Percentiles rank a stretch among this genome's conserved stretches.
Evolutionary conservation across 2,797 vertebrate species (phyloP).

Genomic region (Microtus californicus): DNA sequence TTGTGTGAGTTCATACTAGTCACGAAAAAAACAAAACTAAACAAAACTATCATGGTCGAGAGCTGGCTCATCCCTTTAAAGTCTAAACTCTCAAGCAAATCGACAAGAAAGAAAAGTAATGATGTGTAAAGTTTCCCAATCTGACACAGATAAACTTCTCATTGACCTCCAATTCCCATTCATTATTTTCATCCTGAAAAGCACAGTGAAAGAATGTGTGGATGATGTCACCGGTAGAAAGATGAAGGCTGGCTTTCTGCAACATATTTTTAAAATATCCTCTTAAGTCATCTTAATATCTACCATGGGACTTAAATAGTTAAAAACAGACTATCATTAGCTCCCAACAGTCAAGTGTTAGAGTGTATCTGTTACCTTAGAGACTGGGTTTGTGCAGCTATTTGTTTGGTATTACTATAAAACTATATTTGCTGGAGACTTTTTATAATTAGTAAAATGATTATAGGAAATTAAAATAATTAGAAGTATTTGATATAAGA

Average conservation of each 20-base stretch:
- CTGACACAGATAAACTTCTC: background rate
- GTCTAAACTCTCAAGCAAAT: background rate
- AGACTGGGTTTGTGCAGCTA: background rate
- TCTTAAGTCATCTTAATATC: background rate
- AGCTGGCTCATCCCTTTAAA: background rate
- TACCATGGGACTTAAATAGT: background rate
- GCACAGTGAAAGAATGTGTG: background rate
- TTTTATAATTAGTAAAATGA: slow-evolving; percentile 32
- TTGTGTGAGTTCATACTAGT: background rate
- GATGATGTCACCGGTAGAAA: background rate
- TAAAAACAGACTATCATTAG: background rate
- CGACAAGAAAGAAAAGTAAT: background rate
- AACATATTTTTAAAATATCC: background rate
- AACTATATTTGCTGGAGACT: slow-evolving; percentile 1
- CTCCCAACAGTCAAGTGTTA: background rate
- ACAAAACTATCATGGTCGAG: fast-evolving
- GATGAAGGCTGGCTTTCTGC: background rate
- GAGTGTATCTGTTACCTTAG: background rate
- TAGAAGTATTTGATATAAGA: background rate
- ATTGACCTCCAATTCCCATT: background rate
- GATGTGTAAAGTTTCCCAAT: background rate
- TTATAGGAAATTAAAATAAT: background rate
- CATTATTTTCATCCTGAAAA: background rate
- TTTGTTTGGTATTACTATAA: slow-evolving; percentile 15
- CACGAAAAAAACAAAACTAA: background rate